Conservation (phyloP, 2,797 vertebrate species). For the Pipistrellus kuhlii region DNA sequence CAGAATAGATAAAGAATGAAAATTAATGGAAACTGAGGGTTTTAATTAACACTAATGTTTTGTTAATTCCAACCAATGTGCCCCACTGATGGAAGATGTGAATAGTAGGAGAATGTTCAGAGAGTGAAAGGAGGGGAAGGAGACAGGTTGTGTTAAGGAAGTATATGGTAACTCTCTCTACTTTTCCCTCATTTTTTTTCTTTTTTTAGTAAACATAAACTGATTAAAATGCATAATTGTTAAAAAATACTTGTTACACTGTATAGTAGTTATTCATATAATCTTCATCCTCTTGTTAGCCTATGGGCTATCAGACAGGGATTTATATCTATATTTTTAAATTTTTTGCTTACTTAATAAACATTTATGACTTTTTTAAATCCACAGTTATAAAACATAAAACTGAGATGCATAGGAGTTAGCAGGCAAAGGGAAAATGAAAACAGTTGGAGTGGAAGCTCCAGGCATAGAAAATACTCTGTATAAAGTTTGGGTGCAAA, state of each 20-base stretch:
- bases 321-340: neutral
- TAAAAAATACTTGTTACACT: neutral
- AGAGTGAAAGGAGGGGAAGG: fast-evolving
- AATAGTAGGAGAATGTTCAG: neutral
- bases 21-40: neutral
- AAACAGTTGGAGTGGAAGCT: neutral
- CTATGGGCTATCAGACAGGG: neutral
- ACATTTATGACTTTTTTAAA: neutral
- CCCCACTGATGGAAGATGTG: neutral
- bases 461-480: neutral
- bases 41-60: neutral
- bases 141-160: neutral
- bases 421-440: neutral
- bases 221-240: neutral
- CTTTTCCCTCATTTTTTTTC: neutral
- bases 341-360: neutral
- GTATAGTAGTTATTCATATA: neutral
- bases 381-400: neutral
- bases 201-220: neutral
- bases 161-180: neutral
- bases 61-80: neutral
- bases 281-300: neutral
- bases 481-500: neutral
- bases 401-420: neutral
- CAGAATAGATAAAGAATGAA: neutral